Base-by-base conservation (phyloP, 1,140 invertebrate species). In the Colletes gigas region DNA sequence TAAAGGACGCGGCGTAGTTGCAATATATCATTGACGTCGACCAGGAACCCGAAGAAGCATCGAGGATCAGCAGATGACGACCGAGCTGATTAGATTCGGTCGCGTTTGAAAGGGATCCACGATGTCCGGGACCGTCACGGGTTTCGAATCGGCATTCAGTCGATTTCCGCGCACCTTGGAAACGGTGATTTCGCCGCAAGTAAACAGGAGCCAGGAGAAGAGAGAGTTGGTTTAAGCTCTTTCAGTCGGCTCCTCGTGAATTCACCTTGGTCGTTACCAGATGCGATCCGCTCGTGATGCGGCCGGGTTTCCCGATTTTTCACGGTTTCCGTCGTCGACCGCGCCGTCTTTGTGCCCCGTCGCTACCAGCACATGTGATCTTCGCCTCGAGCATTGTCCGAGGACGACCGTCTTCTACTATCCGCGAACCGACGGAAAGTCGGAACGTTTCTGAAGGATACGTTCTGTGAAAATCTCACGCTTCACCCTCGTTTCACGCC, bases 91-190 rank as follows among this genome's bases (percentile, higher is more conserved):
- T 89, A 88, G 88, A 88, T 84, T 88, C 88, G 89, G 87, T 89
- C 72, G 39, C 8, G n/a, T 39, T 73, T 84, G 73, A 88, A 88
- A 79, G 77, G 71, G 60, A 68, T 55, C 57, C 76, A 78, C 78
- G 83, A 89, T 88, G 80, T 67, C 88, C 88, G 88, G 88, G 89
- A 89, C 89, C 87, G 89, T 89, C 88, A 90, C 87, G 89, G 88
- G 79, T 84, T 79, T 88, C 55, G 66, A 76, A 89, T 90, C 87
- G 79, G 60, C 83, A 88, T 90, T 90, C 87, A 90, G 30, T 30
- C 81, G 85, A 90, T 89, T 90, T 90, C 82, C 88, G 88, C 85
- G 89, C 88, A 86, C 65, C 86, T 90, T 88, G 85, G 85, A 75
- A 87, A 89, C 89, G 88, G 88, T 89, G 85, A 89, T 89, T 89